Conservation (phyloP, 2,888 invertebrate species). For the Lysandra bellargus region DNA sequence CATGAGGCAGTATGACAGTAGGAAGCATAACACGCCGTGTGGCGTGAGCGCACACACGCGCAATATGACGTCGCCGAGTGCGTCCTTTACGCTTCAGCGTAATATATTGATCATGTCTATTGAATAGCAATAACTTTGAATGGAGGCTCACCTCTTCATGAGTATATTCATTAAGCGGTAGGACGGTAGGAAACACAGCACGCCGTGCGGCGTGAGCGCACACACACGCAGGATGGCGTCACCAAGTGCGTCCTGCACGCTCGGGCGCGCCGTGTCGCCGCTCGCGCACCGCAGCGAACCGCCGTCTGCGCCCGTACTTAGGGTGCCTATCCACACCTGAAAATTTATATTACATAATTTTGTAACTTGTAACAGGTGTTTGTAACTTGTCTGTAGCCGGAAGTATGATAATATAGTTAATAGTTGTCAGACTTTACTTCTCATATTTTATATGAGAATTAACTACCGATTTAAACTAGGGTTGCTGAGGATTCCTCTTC, state of each 20-base stretch:
- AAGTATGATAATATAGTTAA: no score
- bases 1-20: conserved; percentile 85
- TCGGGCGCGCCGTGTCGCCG: conserved; percentile 42
- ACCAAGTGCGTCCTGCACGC: conserved; percentile 84
- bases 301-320: conserved; percentile 69
- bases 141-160: conserved; percentile 37
- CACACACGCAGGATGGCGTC: conserved; percentile 71
- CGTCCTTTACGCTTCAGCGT: conserved; percentile 76
- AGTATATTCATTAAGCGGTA: conserved; percentile 83
- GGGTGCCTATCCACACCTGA: conserved; percentile 83
- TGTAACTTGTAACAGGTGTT: background rate
- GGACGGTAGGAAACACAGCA: conserved; percentile 88
- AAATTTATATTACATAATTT: background rate
- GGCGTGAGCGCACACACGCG: conserved; percentile 79
- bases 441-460: no score
- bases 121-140: background rate
- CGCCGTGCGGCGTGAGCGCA: conserved; percentile 83
- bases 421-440: no score
- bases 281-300: conserved; percentile 54
- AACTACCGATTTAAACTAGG: no score
- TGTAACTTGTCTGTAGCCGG: no score
- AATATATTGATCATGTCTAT: background rate
- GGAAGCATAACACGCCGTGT: conserved; percentile 87
- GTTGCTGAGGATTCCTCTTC: no score
- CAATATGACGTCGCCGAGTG: conserved; percentile 80